These are phyloP conservation scores for Pelobates cultripes DNA, from an alignment of 2,797 vertebrate genomes.

Conservation along the genomic window DNA sequence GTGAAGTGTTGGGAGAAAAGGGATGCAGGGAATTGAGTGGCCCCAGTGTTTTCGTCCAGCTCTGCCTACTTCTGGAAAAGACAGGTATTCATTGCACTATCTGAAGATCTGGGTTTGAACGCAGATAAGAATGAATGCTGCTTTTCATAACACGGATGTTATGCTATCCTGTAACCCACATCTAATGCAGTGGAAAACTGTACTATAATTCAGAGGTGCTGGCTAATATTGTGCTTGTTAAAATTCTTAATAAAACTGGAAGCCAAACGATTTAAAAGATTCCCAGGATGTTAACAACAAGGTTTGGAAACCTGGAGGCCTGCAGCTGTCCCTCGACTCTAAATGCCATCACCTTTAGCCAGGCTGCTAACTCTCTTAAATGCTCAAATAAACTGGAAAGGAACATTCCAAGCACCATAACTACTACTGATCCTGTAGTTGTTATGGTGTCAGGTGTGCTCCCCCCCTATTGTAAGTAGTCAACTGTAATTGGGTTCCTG, in stretches of 20 bases:
- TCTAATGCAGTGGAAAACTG: background rate
- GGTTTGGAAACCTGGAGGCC: no score
- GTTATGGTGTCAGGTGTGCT: no score
- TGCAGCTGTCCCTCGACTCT: no score
- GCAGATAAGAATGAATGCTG: constrained; percentile 40
- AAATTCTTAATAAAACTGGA: background rate
- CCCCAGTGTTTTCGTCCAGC: constrained; percentile 40
- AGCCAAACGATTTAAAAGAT: background rate
- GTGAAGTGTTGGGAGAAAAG: constrained; percentile 35
- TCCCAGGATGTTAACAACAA: no score
- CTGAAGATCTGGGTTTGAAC: constrained; percentile 33
- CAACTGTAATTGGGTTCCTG: no score
- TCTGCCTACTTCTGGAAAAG: constrained; percentile 31
- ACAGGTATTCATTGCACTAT: constrained; percentile 42
- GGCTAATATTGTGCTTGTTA: background rate
- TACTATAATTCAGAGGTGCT: background rate
- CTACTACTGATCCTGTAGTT: no score
- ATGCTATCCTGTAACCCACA: constrained; percentile 31
- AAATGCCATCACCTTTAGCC: no score
- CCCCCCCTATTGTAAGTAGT: no score
- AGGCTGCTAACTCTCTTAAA: no score
- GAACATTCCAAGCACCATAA: no score
- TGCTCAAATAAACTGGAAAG: no score
- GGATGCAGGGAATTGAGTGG: constrained; percentile 36
- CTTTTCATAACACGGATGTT: constrained; percentile 44